Percentiles rank a stretch among this genome's conserved stretches.
Conservation (phyloP, 2,113 vertebrate species). For the Eupsittula cactorum region DNA sequence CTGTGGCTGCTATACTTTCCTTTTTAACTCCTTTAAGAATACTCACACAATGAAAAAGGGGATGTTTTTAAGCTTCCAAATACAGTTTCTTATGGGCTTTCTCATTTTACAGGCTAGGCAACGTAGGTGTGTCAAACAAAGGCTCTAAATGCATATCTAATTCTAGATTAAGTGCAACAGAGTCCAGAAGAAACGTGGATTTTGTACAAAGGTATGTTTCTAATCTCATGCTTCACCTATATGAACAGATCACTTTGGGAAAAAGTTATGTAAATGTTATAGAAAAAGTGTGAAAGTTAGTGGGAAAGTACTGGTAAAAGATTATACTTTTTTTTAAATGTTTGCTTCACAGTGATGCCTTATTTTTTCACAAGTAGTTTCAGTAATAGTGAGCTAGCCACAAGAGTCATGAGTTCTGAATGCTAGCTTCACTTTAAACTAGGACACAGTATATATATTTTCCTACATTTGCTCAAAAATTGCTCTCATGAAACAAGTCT, state of each 20-base stretch:
- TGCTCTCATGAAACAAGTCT: neutral
- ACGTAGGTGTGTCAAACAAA: neutral
- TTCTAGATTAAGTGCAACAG: neutral
- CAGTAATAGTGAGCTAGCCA: neutral
- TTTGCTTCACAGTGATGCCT: neutral
- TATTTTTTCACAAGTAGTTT: neutral
- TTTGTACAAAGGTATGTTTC: neutral
- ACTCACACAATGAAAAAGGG: neutral
- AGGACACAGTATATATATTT: neutral
- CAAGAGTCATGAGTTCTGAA: neutral
- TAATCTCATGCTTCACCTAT: neutral
- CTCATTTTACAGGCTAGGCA: neutral
- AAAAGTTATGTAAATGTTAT: neutral
- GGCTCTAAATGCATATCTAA: neutral
- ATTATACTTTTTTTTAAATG: neutral
- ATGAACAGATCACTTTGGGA: neutral
- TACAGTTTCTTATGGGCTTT: neutral
- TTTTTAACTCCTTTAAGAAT: neutral
- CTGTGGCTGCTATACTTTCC: neutral
- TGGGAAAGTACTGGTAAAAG: neutral
- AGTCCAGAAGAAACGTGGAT: neutral
- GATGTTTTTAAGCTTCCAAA: neutral
- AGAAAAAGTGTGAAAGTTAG: neutral
- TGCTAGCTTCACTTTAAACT: neutral
- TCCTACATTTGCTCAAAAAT: neutral